A percentile compares a stretch with the other conserved stretches of the same genome.
phyloP scores from a whole-genome alignment of 2,888 invertebrate genomes.

The Antheraea yamamai region DNA sequence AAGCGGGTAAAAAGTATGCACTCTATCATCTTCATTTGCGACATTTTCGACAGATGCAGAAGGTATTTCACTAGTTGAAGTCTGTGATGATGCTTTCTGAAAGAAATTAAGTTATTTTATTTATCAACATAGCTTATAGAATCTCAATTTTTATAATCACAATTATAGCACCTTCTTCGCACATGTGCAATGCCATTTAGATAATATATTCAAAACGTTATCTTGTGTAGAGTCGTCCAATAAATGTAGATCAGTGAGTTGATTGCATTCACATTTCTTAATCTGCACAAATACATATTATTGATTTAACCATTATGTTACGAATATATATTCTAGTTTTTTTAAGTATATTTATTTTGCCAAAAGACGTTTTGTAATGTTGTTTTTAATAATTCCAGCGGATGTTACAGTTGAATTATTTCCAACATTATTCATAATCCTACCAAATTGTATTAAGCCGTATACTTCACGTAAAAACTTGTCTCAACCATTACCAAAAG shows the following conservation, averaged over 20 bases:
- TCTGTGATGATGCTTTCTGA: constrained; percentile 65
- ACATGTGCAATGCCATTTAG: constrained; percentile 74
- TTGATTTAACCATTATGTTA: no score
- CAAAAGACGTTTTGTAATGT: no score
- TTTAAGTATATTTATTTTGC: background rate
- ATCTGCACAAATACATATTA: background rate
- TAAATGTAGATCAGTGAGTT: constrained; percentile 62
- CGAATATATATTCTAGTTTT: background rate
- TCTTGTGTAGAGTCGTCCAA: constrained; percentile 70
- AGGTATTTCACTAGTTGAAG: constrained; percentile 67
- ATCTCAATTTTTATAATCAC: background rate
- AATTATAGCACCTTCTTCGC: constrained; percentile 63
- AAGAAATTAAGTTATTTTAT: background rate
- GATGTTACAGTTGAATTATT: no score
- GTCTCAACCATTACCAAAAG: no score
- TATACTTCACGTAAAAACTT: no score
- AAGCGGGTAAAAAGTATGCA: constrained; percentile 46
- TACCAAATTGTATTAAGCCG: no score
- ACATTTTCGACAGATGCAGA: constrained; percentile 46
- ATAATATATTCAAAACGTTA: constrained; percentile 65
- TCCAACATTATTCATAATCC: no score
- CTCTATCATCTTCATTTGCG: constrained; percentile 40
- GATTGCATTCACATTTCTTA: constrained; percentile 72
- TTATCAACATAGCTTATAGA: background rate
- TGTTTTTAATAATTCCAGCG: no score